These are phyloP conservation scores for Rutpela maculata DNA, from an alignment of 2,888 invertebrate genomes.

Conservation along the genomic window DNA sequence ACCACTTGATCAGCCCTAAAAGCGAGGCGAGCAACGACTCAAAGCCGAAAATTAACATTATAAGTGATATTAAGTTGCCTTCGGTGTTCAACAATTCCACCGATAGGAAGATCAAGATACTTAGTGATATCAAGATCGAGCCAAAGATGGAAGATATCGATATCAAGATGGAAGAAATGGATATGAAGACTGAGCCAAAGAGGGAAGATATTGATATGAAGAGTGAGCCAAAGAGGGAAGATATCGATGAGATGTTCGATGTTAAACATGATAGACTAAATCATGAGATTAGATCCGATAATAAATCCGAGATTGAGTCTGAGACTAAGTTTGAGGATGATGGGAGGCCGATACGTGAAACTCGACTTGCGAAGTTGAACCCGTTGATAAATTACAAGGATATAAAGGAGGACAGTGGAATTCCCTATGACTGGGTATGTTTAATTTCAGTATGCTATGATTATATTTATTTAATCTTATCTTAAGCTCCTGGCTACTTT, in stretches of 20 bases:
- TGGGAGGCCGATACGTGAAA: constrained; percentile 74
- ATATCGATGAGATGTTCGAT: constrained; percentile 73
- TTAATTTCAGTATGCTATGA: constrained; percentile 9
- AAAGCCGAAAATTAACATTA: constrained; percentile 73
- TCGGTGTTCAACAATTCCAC: constrained; percentile 61
- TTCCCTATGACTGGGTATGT: constrained; percentile 90
- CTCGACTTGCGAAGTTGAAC: constrained; percentile 73
- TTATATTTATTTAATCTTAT: too few relatives aligned
- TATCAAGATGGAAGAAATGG: too few relatives aligned
- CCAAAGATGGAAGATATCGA: constrained; percentile 61
- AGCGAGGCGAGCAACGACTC: constrained; percentile 67
- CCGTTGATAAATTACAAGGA: constrained; percentile 69
- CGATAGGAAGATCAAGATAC: constrained; percentile 71
- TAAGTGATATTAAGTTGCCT: constrained; percentile 72
- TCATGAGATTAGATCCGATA: constrained; percentile 72
- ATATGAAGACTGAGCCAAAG: too few relatives aligned
- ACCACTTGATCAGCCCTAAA: constrained; percentile 63
- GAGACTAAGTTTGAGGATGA: constrained; percentile 59
- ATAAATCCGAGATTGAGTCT: constrained; percentile 61
- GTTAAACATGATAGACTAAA: constrained; percentile 73
- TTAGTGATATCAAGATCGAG: constrained; percentile 72
- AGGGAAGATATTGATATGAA: constrained; percentile 65
- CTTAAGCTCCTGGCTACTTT: too few relatives aligned
- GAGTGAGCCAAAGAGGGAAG: constrained; percentile 73
- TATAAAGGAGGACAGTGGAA: constrained; percentile 85